A percentile compares a stretch with the other conserved stretches of the same genome.
phyloP scores from a whole-genome alignment of 2,113 vertebrate species.

The Erythrocercus mccallii region DNA sequence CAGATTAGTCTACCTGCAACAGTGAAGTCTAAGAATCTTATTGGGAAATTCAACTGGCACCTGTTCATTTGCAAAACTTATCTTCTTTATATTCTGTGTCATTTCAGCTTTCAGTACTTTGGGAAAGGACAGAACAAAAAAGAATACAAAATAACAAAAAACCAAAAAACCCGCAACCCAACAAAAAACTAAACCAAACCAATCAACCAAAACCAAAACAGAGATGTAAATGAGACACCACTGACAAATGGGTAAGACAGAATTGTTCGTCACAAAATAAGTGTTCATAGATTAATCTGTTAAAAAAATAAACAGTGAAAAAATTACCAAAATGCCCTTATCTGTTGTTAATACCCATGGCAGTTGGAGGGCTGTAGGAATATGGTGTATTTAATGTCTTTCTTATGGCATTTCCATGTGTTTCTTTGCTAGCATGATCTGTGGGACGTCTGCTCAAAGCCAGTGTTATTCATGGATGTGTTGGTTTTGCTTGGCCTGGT shows the following conservation, averaged over 20 bases:
- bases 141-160: not conserved
- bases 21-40: not conserved
- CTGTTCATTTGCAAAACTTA: not conserved
- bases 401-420: not conserved
- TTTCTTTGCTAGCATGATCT: not conserved
- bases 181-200: not conserved
- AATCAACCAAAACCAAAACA: not conserved
- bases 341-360: not conserved
- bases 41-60: fast-evolving
- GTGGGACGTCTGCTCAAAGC: not conserved
- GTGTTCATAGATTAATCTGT: not conserved
- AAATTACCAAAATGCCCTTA: not conserved
- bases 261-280: not conserved
- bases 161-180: not conserved
- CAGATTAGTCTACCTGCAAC: not conserved
- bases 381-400: not conserved
- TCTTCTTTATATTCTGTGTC: not conserved
- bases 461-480: not conserved
- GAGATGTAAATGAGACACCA: not conserved
- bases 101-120: not conserved
- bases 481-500: not conserved
- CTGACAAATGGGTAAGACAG: not conserved
- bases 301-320: not conserved
- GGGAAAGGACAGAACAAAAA: not conserved
- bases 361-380: not conserved